phyloP scores from a whole-genome alignment of 2,113 vertebrate species.

The Lamprologus tigripictilis region DNA sequence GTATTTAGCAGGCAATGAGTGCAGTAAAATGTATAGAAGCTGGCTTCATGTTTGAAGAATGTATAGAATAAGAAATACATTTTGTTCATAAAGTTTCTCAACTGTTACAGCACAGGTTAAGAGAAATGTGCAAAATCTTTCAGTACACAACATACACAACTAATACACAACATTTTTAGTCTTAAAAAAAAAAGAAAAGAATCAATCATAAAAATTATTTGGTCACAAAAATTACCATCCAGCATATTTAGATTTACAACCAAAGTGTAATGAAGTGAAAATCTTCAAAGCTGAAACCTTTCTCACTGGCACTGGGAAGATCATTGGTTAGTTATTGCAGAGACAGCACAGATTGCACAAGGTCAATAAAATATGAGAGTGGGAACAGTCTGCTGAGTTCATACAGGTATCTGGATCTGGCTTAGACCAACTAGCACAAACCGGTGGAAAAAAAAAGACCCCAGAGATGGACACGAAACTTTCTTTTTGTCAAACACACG shows the following conservation, averaged over 20 bases:
- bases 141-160: not conserved
- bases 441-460: not conserved
- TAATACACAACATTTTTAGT: not conserved
- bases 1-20: constrained; percentile 2
- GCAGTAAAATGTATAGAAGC: not conserved
- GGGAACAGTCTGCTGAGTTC: not conserved
- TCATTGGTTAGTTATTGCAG: constrained; percentile 11
- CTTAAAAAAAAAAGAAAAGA: not conserved
- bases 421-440: not conserved
- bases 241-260: not conserved
- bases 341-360: not conserved
- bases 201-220: not conserved
- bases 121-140: constrained; percentile 5
- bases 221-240: not conserved
- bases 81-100: not conserved
- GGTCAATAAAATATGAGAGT: not conserved
- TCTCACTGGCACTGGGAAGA: not conserved
- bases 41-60: not conserved
- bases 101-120: not conserved
- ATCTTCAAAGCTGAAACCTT: not conserved
- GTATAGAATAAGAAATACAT: not conserved
- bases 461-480: not conserved
- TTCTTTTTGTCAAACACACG: not conserved
- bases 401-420: not conserved
- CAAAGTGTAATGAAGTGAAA: not conserved